A percentile compares a stretch with the other conserved stretches of the same genome.
phyloP scores from a whole-genome alignment of 2,113 vertebrate genomes.

The Glareola pratincola region DNA sequence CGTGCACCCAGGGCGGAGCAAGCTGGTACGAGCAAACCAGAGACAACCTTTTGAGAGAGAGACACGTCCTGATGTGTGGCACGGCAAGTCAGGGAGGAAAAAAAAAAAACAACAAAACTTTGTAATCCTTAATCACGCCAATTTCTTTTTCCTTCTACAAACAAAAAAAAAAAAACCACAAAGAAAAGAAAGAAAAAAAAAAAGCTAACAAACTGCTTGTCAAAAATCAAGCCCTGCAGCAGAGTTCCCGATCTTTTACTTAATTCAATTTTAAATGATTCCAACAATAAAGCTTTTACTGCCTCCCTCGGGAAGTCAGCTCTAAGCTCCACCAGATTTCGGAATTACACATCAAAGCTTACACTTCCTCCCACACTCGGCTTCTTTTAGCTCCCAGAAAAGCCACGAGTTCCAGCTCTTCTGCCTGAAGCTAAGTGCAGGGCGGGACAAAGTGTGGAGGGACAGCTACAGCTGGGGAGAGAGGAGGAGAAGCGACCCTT shows the following conservation, averaged over 20 bases:
- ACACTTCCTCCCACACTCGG: neutral
- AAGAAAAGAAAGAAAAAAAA: neutral
- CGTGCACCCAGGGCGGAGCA: fast-evolving
- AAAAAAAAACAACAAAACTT: neutral
- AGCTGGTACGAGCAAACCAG: neutral
- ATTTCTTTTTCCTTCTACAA: neutral
- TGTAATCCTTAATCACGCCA: neutral
- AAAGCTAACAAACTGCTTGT: neutral
- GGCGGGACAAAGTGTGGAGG: fast-evolving
- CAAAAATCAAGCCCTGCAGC: neutral
- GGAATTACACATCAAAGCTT: neutral
- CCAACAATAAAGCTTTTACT: neutral
- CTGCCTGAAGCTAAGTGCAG: fast-evolving
- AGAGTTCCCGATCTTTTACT: neutral
- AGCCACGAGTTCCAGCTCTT: neutral
- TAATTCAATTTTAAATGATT: neutral
- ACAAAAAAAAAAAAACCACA: neutral
- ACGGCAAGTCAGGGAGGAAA: neutral
- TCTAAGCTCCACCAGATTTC: neutral
- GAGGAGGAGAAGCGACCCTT: neutral
- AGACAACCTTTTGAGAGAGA: no score
- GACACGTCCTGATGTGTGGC: fast-evolving
- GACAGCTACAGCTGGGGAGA: neutral
- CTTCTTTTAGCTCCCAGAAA: neutral
- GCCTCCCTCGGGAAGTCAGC: neutral